These are phyloP conservation scores for Meda fulgida DNA, from an alignment of 2,797 vertebrate genomes.

Conservation along the genomic window DNA sequence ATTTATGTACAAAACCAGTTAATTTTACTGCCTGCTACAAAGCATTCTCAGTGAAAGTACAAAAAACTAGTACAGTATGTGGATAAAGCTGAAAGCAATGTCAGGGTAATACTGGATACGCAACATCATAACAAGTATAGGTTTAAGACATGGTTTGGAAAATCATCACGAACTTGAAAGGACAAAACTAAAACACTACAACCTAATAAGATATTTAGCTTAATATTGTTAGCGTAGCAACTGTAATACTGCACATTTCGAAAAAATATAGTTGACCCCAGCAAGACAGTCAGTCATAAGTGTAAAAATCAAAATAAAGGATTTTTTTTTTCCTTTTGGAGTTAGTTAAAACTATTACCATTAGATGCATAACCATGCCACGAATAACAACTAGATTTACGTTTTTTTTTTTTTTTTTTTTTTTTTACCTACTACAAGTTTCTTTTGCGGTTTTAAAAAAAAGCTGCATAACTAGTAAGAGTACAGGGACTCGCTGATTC, in stretches of 20 bases:
- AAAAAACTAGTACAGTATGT: constrained; percentile 83
- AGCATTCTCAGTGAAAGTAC: constrained; percentile 95
- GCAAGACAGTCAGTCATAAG: constrained; percentile 46
- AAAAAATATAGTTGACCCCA: constrained; percentile 71
- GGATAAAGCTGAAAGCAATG: constrained; percentile 78
- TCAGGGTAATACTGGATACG: constrained; percentile 68
- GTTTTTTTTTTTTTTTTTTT: constrained; percentile 59
- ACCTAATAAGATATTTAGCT: constrained; percentile 87
- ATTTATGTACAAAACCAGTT: constrained; percentile 98
- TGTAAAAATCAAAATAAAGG: constrained; percentile 40
- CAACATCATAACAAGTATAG: constrained; percentile 85
- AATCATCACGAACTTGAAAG: constrained; percentile 84
- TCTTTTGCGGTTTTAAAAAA: constrained; percentile 71
- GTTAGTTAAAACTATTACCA: constrained; percentile 88
- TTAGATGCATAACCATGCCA: constrained; percentile 98
- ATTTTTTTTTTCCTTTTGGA: constrained; percentile 63
- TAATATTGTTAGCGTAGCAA: constrained; percentile 88
- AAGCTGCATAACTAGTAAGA: constrained; percentile 88
- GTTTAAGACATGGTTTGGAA: constrained; percentile 84
- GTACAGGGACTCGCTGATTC: constrained; percentile 86
- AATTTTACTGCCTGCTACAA: constrained; percentile 92
- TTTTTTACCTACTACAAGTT: constrained; percentile 84
- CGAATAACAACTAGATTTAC: constrained; percentile 91
- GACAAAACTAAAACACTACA: constrained; percentile 88
- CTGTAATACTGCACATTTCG: constrained; percentile 89